Evolutionary conservation across 2,888 invertebrate genomes (phyloP).

Genomic region (Entomobrya multifasciata): DNA sequence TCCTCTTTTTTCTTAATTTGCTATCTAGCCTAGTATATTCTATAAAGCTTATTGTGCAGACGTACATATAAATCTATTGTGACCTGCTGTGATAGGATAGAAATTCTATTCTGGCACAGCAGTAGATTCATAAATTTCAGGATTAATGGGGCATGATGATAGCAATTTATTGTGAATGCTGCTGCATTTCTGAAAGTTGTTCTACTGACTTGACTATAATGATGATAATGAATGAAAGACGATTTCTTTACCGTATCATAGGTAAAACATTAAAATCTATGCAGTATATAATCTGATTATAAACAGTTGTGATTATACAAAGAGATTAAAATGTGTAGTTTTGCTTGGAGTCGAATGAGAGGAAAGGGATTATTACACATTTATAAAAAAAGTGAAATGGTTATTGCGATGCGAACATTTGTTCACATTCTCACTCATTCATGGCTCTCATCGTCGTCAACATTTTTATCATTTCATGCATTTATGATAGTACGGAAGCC

Average conservation of each 20-base stretch:
- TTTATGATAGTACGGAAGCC: conserved; percentile 5
- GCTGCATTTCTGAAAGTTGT: conserved; percentile 26
- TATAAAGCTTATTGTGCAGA: background rate
- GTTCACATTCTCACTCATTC: background rate
- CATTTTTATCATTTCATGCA: too few species aligned
- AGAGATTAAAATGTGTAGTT: conserved; percentile 6
- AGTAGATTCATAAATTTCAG: background rate
- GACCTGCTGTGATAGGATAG: conserved; percentile 8
- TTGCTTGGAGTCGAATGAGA: conserved; percentile 6
- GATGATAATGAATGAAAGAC: background rate
- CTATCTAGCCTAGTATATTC: background rate
- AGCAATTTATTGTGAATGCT: conserved; percentile 11
- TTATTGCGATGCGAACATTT: background rate
- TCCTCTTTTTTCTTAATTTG: background rate
- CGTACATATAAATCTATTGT: background rate
- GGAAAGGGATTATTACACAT: conserved; percentile 14
- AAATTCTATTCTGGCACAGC: conserved; percentile 28
- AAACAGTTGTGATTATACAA: background rate
- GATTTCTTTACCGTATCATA: conserved; percentile 14
- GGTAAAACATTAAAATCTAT: background rate
- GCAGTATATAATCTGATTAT: conserved; percentile 24
- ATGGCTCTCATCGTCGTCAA: background rate
- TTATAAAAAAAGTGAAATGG: conserved; percentile 29
- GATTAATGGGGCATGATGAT: conserved; percentile 17
- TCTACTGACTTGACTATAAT: conserved; percentile 22